phyloP scores from a whole-genome alignment of 2,888 invertebrate species.

The Boloria selene region DNA sequence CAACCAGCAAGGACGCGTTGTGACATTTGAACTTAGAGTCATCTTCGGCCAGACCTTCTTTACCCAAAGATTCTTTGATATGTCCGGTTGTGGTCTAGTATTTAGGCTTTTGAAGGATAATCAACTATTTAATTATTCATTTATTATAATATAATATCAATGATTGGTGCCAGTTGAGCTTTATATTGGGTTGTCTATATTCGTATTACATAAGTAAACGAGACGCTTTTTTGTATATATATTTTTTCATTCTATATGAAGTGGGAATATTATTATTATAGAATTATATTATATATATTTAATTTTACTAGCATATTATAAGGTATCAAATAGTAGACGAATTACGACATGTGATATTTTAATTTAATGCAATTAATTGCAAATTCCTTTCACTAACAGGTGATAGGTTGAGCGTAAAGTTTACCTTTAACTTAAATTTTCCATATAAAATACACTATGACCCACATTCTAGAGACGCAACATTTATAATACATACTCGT shows the following conservation, averaged over 20 bases:
- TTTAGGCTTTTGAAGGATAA: constrained; percentile 31
- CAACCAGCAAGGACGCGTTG: constrained; percentile 68
- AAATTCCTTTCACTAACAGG: constrained; percentile 21
- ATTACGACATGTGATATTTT: not conserved
- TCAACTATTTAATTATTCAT: constrained; percentile 22
- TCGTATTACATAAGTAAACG: too few species aligned
- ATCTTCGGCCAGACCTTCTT: constrained; percentile 56
- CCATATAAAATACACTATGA: constrained; percentile 24
- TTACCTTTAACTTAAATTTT: constrained; percentile 16
- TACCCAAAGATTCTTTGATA: constrained; percentile 51
- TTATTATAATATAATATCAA: not conserved
- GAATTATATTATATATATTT: too few species aligned
- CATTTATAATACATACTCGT: not conserved
- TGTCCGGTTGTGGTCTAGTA: constrained; percentile 57
- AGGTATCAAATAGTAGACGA: too few species aligned
- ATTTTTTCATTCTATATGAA: too few species aligned
- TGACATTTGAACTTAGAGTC: constrained; percentile 78
- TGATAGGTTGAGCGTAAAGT: constrained; percentile 20
- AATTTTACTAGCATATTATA: too few species aligned
- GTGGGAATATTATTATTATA: too few species aligned
- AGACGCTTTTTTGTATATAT: too few species aligned
- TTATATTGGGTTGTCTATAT: too few species aligned
- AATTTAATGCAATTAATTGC: not conserved
- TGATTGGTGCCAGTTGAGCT: too few species aligned
- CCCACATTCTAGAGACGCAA: constrained; percentile 8